Conservation (phyloP, 1,140 invertebrate genomes). For the Meloidogyne exigua region DNA sequence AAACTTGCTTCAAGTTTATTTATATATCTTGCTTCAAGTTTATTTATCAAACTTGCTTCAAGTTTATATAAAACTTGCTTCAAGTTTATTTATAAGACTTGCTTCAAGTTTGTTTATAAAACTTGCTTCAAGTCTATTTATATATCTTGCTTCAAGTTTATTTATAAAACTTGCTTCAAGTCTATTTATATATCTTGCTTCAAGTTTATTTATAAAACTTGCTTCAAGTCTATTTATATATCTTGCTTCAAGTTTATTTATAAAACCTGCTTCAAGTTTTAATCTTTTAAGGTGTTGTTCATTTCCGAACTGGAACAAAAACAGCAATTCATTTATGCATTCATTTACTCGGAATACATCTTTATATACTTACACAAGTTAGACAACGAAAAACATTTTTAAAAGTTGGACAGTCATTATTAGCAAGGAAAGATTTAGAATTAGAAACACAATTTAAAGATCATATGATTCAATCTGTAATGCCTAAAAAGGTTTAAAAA, state of each 20-base stretch:
- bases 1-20: background rate
- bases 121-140: background rate
- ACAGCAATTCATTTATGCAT: conserved; percentile 81
- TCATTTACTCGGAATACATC: conserved; percentile 86
- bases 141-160: conserved; percentile 73
- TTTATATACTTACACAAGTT: conserved; percentile 83
- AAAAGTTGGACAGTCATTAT: conserved; percentile 86
- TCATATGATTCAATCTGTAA: conserved; percentile 94
- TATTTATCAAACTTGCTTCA: conserved; percentile 68
- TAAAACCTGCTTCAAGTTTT: conserved; percentile 48
- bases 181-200: conserved; percentile 57
- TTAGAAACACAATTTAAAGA: conserved; percentile 90
- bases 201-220: conserved; percentile 74
- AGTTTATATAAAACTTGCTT: background rate
- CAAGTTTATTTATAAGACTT: background rate
- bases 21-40: conserved; percentile 78
- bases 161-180: conserved; percentile 58
- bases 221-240: background rate
- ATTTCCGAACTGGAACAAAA: conserved; percentile 69
- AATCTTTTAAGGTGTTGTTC: conserved; percentile 5
- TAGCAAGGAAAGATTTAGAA: conserved; percentile 81
- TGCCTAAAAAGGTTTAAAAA: conserved; percentile 71
- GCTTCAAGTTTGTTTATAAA: conserved; percentile 75
- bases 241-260: conserved; percentile 74
- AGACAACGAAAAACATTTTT: conserved; percentile 90